Conservation (phyloP, 2,888 invertebrate genomes). For the Himalopsyche kuldschensis region DNA sequence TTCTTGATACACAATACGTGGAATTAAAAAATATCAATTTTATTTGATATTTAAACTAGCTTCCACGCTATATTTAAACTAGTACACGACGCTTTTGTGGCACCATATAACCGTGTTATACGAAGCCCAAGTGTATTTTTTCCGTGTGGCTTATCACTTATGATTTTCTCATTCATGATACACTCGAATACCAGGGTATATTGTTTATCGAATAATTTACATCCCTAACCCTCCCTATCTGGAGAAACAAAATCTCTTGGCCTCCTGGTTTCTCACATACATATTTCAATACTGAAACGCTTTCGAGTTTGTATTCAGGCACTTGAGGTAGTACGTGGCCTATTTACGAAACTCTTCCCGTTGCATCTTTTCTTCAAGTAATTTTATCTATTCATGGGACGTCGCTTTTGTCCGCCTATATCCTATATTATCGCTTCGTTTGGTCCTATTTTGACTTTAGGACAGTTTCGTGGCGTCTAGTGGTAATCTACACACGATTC, state of each 20-base stretch:
- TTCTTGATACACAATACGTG: too few relatives aligned
- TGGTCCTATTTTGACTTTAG: not conserved
- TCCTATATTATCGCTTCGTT: not conserved
- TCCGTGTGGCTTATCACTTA: too few relatives aligned
- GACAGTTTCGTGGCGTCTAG: not conserved
- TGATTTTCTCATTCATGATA: too few relatives aligned
- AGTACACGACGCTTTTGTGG: too few relatives aligned
- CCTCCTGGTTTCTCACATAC: not conserved
- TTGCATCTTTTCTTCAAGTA: not conserved
- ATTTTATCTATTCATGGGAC: not conserved
- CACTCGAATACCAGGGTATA: too few relatives aligned
- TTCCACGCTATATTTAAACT: too few relatives aligned
- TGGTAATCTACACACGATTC: not conserved
- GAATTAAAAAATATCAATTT: too few relatives aligned
- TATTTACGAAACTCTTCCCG: not conserved
- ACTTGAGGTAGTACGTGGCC: not conserved
- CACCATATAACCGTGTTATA: too few relatives aligned
- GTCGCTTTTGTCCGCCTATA: not conserved
- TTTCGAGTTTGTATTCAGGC: conserved; percentile 3
- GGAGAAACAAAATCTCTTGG: not conserved
- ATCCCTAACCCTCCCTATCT: not conserved
- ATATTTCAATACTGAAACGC: not conserved
- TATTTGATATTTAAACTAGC: too few relatives aligned
- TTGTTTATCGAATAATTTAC: too few relatives aligned
- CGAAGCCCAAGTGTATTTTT: too few relatives aligned